These are phyloP conservation scores for Eupithecia tripunctaria DNA, from an alignment of 2,888 invertebrate genomes.

Conservation along the genomic window DNA sequence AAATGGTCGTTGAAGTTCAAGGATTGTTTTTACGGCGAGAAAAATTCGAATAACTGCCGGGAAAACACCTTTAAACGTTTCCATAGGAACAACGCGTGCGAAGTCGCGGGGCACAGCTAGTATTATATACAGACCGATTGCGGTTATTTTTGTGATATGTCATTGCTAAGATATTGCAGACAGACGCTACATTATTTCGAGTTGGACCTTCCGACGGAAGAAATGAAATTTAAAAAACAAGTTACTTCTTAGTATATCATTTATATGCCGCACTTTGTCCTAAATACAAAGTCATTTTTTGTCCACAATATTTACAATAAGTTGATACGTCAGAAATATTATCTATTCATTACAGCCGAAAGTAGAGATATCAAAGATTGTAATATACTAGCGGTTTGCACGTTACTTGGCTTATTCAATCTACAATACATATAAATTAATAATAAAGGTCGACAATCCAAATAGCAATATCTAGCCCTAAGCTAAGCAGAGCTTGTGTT, in stretches of 20 bases:
- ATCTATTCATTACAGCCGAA: conserved; percentile 65
- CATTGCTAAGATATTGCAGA: neutral
- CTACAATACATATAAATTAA: neutral
- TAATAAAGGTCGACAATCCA: too few relatives aligned
- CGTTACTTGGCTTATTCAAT: neutral
- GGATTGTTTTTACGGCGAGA: too few relatives aligned
- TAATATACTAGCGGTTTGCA: conserved; percentile 24
- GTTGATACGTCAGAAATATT: conserved; percentile 52
- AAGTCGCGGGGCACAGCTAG: too few relatives aligned
- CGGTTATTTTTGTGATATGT: neutral
- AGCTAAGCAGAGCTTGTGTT: too few relatives aligned
- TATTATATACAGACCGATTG: too few relatives aligned
- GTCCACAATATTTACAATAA: conserved; percentile 18
- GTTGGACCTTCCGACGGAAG: neutral
- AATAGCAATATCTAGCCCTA: too few relatives aligned
- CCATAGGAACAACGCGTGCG: too few relatives aligned
- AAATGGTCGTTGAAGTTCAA: too few relatives aligned
- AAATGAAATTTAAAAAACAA: neutral
- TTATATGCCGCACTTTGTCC: neutral
- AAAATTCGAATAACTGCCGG: too few relatives aligned
- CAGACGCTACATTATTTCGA: neutral
- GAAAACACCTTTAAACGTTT: too few relatives aligned
- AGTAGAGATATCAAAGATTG: conserved; percentile 64
- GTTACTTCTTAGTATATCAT: neutral
- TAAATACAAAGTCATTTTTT: conserved; percentile 9